phyloP scores from a whole-genome alignment of 1,140 invertebrate species.

The Stegodyphus mimosarum region DNA sequence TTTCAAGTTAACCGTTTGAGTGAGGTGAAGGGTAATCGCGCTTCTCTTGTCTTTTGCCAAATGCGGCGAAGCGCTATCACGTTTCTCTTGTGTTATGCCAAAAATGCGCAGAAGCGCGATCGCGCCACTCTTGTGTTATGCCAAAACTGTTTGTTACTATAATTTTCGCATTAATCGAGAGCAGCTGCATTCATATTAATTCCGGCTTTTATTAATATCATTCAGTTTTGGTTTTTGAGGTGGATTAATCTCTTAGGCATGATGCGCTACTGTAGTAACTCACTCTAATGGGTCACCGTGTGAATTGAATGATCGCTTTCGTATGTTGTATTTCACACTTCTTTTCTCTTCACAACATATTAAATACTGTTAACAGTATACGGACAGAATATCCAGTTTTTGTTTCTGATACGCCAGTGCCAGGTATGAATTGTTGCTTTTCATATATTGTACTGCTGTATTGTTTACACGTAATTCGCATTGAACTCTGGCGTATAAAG shows the following conservation, averaged over 20 bases:
- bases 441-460: too few species aligned
- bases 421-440: not conserved
- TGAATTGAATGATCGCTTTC: slow-evolving; percentile 9
- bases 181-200: not conserved
- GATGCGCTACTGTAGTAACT: not conserved
- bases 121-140: too few species aligned
- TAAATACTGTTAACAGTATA: not conserved
- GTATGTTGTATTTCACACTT: not conserved
- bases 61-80: not conserved
- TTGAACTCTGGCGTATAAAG: too few species aligned
- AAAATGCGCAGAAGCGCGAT: too few species aligned
- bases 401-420: not conserved
- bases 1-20: not conserved
- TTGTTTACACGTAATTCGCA: too few species aligned
- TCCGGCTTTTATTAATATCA: not conserved
- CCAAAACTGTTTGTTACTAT: too few species aligned
- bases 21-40: not conserved
- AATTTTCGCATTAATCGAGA: not conserved
- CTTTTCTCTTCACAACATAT: not conserved
- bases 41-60: not conserved
- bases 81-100: not conserved
- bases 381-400: slow-evolving; percentile 15
- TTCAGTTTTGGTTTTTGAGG: not conserved
- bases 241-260: slow-evolving; percentile 5
- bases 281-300: not conserved